phyloP scores from a whole-genome alignment of 2,797 vertebrate genomes.

The Diplodus puntazzo region DNA sequence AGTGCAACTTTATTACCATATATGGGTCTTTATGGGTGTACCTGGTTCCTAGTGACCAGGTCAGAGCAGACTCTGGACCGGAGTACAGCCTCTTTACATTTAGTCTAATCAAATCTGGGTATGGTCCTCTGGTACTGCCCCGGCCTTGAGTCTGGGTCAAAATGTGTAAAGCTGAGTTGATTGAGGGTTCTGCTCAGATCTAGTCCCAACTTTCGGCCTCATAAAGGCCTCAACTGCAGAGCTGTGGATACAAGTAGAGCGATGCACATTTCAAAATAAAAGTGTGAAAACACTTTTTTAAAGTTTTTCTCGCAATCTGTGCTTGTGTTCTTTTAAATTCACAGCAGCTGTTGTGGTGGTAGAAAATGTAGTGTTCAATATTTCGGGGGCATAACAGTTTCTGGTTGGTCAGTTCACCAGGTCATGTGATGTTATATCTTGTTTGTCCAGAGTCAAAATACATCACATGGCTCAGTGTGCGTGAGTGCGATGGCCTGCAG shows the following conservation, averaged over 20 bases:
- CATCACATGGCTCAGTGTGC: slow-evolving; percentile 5
- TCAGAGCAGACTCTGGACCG: not conserved
- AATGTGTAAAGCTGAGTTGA: not conserved
- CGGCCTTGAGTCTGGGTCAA: not conserved
- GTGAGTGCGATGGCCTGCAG: slow-evolving; percentile 22
- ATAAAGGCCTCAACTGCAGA: not conserved
- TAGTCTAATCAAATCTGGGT: not conserved
- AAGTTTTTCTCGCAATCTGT: not conserved
- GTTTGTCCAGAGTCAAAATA: slow-evolving; percentile 22
- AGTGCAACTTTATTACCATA: not conserved
- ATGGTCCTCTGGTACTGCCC: not conserved
- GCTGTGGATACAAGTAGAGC: not conserved
- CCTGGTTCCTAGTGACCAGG: not conserved
- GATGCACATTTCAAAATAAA: slow-evolving; percentile 1
- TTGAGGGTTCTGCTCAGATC: not conserved
- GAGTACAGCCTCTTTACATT: not conserved
- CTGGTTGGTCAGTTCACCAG: not conserved
- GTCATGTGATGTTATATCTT: not conserved
- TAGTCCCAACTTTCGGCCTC: not conserved
- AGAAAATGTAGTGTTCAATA: not conserved
- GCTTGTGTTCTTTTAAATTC: not conserved
- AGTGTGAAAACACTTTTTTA: not conserved
- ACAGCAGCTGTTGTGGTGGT: not conserved
- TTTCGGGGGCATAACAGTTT: not conserved
- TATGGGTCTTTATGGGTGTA: not conserved